A percentile compares a stretch with the other conserved stretches of the same genome.
Evolutionary conservation across 2,888 invertebrate genomes (phyloP).

Genomic region (Neoitamus cyanurus): DNA sequence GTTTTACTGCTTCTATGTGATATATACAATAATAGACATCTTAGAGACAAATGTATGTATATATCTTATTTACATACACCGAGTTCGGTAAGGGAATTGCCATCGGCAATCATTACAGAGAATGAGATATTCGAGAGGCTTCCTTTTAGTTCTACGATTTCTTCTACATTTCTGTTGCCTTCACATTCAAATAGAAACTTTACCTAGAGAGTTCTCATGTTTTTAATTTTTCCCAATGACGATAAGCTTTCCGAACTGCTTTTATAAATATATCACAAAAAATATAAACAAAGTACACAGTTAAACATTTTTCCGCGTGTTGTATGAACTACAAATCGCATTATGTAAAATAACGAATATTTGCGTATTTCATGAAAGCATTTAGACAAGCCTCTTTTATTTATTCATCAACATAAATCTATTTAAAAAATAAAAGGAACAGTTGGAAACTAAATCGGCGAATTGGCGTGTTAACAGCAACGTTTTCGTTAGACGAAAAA

Average conservation of each 20-base stretch:
- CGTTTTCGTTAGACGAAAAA: neutral
- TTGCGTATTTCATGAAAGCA: constrained; percentile 6
- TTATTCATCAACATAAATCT: neutral
- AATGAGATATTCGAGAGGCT: neutral
- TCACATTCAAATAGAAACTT: neutral
- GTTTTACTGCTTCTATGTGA: constrained; percentile 51
- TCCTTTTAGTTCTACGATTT: neutral
- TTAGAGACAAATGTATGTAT: neutral
- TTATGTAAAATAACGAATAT: neutral
- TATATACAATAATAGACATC: constrained; percentile 46
- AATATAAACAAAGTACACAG: neutral
- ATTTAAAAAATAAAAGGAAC: neutral
- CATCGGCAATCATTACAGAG: neutral
- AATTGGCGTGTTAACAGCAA: neutral
- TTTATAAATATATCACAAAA: constrained; percentile 10
- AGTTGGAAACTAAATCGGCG: neutral
- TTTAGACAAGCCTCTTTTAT: neutral
- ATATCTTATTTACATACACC: constrained; percentile 25
- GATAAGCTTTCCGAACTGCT: neutral
- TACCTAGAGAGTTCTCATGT: neutral
- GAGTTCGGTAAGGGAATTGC: neutral
- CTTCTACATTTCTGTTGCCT: neutral
- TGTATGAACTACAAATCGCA: neutral
- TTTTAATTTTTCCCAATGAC: neutral
- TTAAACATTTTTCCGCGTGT: neutral